Percentiles rank a stretch among this genome's conserved stretches.
Conservation (phyloP, 1,140 invertebrate species). For the Caerostris darwini region DNA sequence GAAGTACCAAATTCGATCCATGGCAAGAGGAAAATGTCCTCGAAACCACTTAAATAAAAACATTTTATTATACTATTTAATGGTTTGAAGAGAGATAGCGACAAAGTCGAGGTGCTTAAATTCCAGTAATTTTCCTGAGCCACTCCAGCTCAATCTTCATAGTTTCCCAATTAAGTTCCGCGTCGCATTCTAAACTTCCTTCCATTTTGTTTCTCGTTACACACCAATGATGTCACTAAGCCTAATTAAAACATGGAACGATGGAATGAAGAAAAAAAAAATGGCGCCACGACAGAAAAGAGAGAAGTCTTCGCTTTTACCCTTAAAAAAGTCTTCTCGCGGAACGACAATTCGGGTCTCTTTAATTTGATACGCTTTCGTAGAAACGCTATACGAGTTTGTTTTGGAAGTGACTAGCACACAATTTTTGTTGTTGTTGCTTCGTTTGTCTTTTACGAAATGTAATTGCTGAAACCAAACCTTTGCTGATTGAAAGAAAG, state of each 20-base stretch:
- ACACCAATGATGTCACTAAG: not conserved
- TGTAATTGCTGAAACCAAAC: too few species aligned
- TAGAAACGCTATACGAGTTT: not conserved
- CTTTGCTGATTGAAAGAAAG: too few species aligned
- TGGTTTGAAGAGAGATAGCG: not conserved
- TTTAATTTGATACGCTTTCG: constrained; percentile 11
- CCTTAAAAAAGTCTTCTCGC: not conserved
- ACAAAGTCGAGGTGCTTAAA: not conserved
- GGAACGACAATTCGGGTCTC: not conserved
- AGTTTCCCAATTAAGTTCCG: not conserved
- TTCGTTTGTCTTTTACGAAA: too few species aligned
- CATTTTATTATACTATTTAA: not conserved
- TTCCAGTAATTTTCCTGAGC: not conserved
- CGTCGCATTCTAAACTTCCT: not conserved
- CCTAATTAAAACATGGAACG: not conserved
- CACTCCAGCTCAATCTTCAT: not conserved
- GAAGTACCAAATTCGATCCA: too few species aligned
- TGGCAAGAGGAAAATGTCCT: not conserved
- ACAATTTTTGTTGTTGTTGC: too few species aligned
- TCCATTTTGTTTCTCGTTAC: constrained; percentile 6
- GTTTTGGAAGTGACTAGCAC: too few species aligned
- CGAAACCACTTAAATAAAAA: not conserved
- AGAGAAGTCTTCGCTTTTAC: not conserved
- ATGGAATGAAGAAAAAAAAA: too few species aligned
- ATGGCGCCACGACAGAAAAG: not conserved